These are phyloP conservation scores for Chaitophorus viminalis DNA, from an alignment of 2,888 invertebrate species.

Conservation along the genomic window DNA sequence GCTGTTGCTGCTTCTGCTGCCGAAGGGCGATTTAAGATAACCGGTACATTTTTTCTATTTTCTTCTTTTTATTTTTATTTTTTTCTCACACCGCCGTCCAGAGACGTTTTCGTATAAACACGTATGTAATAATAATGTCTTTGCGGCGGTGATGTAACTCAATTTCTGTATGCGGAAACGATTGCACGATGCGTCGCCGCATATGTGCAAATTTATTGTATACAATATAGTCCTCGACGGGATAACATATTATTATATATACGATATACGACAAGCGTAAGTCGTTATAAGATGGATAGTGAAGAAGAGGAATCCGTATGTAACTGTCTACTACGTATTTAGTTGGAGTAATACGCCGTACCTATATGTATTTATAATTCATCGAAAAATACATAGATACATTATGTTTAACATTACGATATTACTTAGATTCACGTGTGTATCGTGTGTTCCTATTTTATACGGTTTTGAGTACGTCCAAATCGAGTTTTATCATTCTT, in stretches of 20 bases:
- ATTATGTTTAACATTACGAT: too few relatives aligned
- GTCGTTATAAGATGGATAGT: neutral
- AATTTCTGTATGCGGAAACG: neutral
- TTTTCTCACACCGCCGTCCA: neutral
- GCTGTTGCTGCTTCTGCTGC: neutral
- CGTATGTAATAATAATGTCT: neutral
- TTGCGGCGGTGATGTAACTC: neutral
- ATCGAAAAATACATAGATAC: too few relatives aligned
- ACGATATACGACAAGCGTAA: neutral
- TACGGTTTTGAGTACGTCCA: too few relatives aligned
- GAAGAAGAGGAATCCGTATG: too few relatives aligned
- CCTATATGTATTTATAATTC: too few relatives aligned
- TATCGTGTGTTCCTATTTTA: too few relatives aligned
- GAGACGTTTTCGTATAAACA: neutral
- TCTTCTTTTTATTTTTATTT: neutral
- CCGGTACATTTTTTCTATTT: constrained; percentile 4
- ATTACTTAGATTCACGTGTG: too few relatives aligned
- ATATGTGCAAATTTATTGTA: neutral
- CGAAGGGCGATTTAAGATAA: constrained; percentile 38
- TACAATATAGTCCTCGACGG: neutral
- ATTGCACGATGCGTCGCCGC: neutral
- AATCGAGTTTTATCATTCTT: too few relatives aligned
- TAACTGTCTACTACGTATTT: too few relatives aligned
- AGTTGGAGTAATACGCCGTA: too few relatives aligned
- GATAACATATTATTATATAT: neutral